These are phyloP conservation scores for Caenorhabditis drosophilae DNA, from an alignment of 2,888 invertebrate species.

Conservation along the genomic window DNA sequence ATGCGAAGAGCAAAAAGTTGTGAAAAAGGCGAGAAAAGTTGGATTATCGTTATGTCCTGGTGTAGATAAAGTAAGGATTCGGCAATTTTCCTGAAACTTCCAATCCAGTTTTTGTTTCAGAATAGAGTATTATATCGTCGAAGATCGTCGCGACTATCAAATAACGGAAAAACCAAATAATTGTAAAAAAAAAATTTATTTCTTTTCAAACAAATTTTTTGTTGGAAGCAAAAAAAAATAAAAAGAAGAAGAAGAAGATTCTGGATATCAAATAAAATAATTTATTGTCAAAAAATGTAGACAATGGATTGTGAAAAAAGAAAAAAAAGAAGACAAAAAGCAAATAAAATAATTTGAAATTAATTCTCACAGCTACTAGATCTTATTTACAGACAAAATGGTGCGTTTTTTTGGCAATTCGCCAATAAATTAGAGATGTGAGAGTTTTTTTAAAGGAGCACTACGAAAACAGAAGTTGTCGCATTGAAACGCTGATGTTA, in stretches of 20 bases:
- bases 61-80: too few species aligned
- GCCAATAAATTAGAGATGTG: slow-evolving; percentile 11
- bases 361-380: slow-evolving; percentile 33
- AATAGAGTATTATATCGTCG: neutral
- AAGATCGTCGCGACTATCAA: neutral
- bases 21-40: too few species aligned
- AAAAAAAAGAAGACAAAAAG: slow-evolving; percentile 1
- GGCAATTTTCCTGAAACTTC: too few species aligned
- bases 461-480: slow-evolving; percentile 36
- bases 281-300: slow-evolving; percentile 32
- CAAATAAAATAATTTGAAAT: slow-evolving; percentile 2
- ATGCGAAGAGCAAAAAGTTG: too few species aligned
- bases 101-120: too few species aligned
- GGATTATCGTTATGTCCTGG: too few species aligned
- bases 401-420: slow-evolving; percentile 5
- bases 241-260: too few species aligned
- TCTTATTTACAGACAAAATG: slow-evolving; percentile 40
- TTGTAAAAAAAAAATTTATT: neutral
- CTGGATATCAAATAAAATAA: slow-evolving; percentile 23
- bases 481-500: slow-evolving; percentile 13
- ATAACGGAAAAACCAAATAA: neutral
- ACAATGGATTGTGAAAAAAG: slow-evolving; percentile 19
- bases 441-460: too few species aligned
- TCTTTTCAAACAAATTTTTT: neutral
- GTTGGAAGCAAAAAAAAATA: too few species aligned